These are phyloP conservation scores for Altica lythri DNA, from an alignment of 2,888 invertebrate genomes.

Conservation along the genomic window DNA sequence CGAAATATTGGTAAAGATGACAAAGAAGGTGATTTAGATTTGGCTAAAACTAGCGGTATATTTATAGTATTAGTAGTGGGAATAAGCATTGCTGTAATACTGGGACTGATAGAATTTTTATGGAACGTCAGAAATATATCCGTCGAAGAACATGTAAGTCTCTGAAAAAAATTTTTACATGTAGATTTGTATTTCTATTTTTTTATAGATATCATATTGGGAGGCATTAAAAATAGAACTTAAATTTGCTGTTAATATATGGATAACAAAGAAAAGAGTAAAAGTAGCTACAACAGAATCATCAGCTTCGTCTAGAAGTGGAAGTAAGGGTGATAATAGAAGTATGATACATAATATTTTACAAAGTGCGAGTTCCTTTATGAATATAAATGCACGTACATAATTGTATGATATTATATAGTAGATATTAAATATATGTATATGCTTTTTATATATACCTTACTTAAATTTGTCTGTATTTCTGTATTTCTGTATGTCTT, in stretches of 20 bases:
- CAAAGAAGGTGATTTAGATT: conserved; percentile 59
- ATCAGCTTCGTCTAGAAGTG: conserved; percentile 32
- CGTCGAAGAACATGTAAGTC: conserved; percentile 76
- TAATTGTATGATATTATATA: no score
- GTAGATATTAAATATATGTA: no score
- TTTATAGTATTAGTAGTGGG: conserved; percentile 83
- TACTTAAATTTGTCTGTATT: no score
- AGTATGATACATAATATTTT: conserved; percentile 41
- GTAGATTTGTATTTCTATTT: neutral
- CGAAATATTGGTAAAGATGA: conserved; percentile 23
- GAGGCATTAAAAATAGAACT: conserved; percentile 74
- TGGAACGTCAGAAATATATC: conserved; percentile 81
- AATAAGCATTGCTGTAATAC: conserved; percentile 69
- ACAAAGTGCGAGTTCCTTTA: conserved; percentile 40
- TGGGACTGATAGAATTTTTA: conserved; percentile 82
- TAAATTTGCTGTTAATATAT: conserved; percentile 71
- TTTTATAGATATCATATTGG: conserved; percentile 65
- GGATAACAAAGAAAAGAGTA: conserved; percentile 73
- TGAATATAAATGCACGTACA: conserved; percentile 43
- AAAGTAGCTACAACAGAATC: conserved; percentile 42
- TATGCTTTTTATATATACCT: no score
- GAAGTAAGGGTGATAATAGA: conserved; percentile 31
- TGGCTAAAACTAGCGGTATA: conserved; percentile 89
- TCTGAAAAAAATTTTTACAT: no score
- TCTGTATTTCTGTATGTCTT: no score